A percentile compares a stretch with the other conserved stretches of the same genome.
Evolutionary conservation across 2,888 invertebrate genomes (phyloP).

Genomic region (Brachypalpus laphriformis): DNA sequence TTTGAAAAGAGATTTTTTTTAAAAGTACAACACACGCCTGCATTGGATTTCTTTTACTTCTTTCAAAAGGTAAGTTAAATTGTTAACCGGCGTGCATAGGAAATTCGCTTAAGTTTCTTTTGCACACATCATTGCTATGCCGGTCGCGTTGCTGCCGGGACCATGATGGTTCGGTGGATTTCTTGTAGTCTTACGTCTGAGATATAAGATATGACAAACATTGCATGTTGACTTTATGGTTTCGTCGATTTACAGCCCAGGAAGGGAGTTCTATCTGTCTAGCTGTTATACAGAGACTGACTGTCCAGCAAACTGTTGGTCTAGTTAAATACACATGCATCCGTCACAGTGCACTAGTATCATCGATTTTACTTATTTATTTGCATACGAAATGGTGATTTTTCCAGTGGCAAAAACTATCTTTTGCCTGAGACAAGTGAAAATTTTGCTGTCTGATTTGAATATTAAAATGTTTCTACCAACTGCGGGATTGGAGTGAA

Average conservation of each 20-base stretch:
- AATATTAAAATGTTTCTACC: conserved; percentile 52
- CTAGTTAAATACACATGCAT: conserved; percentile 1
- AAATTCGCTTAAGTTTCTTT: conserved; percentile 56
- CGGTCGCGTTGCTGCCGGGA: not conserved
- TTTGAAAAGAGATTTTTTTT: conserved; percentile 28
- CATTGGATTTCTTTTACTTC: conserved; percentile 35
- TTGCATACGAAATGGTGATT: conserved; percentile 19
- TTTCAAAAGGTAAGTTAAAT: conserved; percentile 21
- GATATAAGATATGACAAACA: conserved; percentile 11
- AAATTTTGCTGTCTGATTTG: conserved; percentile 60
- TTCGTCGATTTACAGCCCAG: not conserved
- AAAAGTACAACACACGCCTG: conserved; percentile 8
- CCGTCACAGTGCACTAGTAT: not conserved
- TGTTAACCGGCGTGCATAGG: conserved; percentile 9
- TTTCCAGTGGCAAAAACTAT: conserved; percentile 53
- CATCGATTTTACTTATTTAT: conserved; percentile 22
- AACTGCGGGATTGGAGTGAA: conserved; percentile 14
- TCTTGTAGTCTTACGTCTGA: conserved; percentile 22
- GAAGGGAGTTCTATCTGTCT: not conserved
- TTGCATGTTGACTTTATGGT: too few species aligned
- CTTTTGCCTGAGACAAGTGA: conserved; percentile 61
- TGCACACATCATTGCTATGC: conserved; percentile 51
- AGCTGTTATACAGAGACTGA: not conserved
- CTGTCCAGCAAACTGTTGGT: not conserved
- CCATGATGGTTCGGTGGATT: not conserved